Base-by-base conservation (phyloP, 2,797 vertebrate species). In the Lutjanus argentimaculatus region DNA sequence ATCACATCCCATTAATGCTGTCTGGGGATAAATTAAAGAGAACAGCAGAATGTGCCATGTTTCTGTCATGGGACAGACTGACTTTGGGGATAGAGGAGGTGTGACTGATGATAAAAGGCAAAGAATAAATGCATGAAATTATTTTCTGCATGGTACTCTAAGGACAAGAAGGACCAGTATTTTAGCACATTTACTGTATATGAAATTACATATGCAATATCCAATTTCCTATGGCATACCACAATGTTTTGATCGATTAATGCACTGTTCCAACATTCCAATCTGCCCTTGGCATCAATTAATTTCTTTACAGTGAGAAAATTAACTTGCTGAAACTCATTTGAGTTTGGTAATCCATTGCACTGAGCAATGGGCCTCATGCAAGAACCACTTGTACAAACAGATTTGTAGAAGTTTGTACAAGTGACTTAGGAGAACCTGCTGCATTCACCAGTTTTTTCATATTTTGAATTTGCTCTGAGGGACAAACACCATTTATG, bases 1-100 rank as follows among this genome's bases (percentile, higher is more conserved):
- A 85, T 93, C 92, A 90, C 93, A 92, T 91, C 80, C 89, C 87
- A 94, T 96, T 95, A 95, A 95, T 91, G 90, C 78, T 80, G 91
- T 93, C 93, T 86, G 79, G 77, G 87, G 80, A 83, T 59, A 90
- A 90, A 95, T 95, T 90, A 93, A 93, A 88, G 86, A 83, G 70
- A 80, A 83, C 79, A 49, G 74, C 80, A 80, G 81, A 89, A 71
- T 84, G 79, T 80, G 83, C 71, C 87, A 82, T 84, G 79, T 90
- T 91, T 76, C 79, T 82, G 63, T 85, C 85, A 80, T 75, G 88
- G 80, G 85, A 84, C 87, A 73, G 57, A 79, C 66, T 62, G 80
- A 89, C 80, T 78, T 75, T 80, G 76, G 75, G 63, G 77, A 65
- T 21, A 67, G 7, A 40, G 63, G 14, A 72, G 62, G 62, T 75